phyloP scores from a whole-genome alignment of 2,888 invertebrate species.

The Yponomeuta sedellus region DNA sequence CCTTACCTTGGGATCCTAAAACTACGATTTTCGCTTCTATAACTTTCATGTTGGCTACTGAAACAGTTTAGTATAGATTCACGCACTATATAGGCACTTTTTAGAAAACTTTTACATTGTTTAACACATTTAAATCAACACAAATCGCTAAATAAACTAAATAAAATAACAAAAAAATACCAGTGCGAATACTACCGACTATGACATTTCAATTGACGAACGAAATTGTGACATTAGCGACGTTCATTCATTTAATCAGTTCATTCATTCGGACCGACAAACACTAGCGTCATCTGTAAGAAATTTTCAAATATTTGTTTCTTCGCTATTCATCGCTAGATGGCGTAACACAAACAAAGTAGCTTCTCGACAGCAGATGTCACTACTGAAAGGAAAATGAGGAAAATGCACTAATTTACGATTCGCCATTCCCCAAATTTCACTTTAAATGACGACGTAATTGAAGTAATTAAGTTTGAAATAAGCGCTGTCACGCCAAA shows the following conservation, averaged over 20 bases:
- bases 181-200: neutral
- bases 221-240: neutral
- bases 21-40: constrained; percentile 91
- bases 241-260: neutral
- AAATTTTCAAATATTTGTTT: neutral
- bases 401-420: neutral
- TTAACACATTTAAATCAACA: neutral
- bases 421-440: no score
- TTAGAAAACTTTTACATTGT: neutral
- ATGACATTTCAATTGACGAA: neutral
- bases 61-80: neutral
- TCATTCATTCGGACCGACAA: neutral
- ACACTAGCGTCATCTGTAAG: neutral
- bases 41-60: constrained; percentile 78
- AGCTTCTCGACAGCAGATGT: neutral
- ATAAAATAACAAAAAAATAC: neutral
- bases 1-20: constrained; percentile 86
- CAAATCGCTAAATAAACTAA: neutral
- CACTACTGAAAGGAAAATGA: neutral
- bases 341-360: neutral
- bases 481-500: no score
- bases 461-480: neutral
- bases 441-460: no score
- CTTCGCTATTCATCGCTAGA: neutral
- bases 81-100: neutral